Base-by-base conservation (phyloP, 2,797 vertebrate genomes). In the Arrhamphus sclerolepis region DNA sequence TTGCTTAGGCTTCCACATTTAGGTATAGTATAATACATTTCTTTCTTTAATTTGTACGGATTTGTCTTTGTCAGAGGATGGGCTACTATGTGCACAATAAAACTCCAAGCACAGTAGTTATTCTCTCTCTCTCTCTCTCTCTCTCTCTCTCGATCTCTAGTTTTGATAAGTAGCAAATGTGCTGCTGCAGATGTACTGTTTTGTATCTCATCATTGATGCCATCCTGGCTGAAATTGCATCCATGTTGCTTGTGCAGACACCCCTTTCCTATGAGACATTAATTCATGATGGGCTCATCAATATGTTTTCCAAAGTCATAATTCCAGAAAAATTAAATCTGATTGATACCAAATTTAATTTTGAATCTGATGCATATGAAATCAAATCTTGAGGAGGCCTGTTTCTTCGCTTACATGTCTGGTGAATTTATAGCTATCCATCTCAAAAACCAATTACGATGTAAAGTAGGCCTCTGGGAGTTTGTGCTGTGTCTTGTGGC, bases 341-440 rank as follows among this genome's bases (percentile, higher is more conserved):
- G 73, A 85, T 75, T 69, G 62, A 56, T 72, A 22, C 65, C 22
- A 73, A 88, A 88, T 81, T 46, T 14, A 76, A 87, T 88, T 82
- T 60, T 56, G 70, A 82, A 82, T 86, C 77, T 87, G 75, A 88
- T 88, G 80, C 80, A 84, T 28, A 55, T 70, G 50, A 77, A 90
- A 91, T 91, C 71, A 67, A 89, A 90, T 91, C 83, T 88, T 14
- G 9, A 44, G 66, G 50, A 65, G 80, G 74, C 18, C 84, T 90
- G 86, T 83, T 81, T 87, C 84, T 90, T 82, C 84, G 83, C 82
- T 78, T 79, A 57, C 52, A 68, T 60, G 56, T 81, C 79, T 39
- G 21, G 22, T 72, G 70, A 66, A 87, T 87, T 86, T 77, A 80
- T 86, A 78, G 47, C 48, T 59, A 65, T 76, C 54, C 66, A 75